Evolutionary conservation across 2,888 invertebrate species (phyloP).

Genomic region (Hemistola chrysoprasaria): DNA sequence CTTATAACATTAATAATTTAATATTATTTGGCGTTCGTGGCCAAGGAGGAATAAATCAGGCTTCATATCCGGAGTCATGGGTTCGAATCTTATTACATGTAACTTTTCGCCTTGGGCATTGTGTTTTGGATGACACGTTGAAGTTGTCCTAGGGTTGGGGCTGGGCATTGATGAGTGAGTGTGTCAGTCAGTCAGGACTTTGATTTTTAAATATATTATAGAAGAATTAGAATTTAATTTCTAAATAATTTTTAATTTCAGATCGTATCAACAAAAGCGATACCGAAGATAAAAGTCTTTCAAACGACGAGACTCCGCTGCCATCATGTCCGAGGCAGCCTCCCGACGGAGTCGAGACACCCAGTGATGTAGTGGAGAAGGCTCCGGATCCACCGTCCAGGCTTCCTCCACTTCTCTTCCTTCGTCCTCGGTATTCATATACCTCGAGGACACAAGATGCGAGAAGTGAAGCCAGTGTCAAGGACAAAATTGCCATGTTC

Average conservation of each 20-base stretch:
- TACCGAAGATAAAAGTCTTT: conserved; percentile 73
- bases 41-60: no score
- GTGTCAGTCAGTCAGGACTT: no score
- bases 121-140: no score
- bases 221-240: no score
- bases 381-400: conserved; percentile 63
- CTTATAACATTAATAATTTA: no score
- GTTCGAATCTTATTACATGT: no score
- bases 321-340: conserved; percentile 88
- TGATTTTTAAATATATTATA: no score
- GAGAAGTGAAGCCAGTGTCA: conserved; percentile 90
- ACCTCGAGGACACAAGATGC: conserved; percentile 87
- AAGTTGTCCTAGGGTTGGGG: no score
- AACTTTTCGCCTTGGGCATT: no score
- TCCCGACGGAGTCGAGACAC: conserved; percentile 92
- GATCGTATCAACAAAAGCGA: conserved; percentile 74
- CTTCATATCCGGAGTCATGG: no score
- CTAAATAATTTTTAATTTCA: conserved; percentile 46
- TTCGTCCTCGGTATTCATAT: conserved; percentile 66
- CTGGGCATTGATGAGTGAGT: no score
- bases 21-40: no score
- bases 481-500: conserved; percentile 94
- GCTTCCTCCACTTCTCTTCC: conserved; percentile 52
- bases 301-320: conserved; percentile 72
- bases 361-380: conserved; percentile 85